Percentiles rank a stretch among this genome's conserved stretches.
phyloP scores from a whole-genome alignment of 1,140 invertebrate species.

The Cydia pomonella region DNA sequence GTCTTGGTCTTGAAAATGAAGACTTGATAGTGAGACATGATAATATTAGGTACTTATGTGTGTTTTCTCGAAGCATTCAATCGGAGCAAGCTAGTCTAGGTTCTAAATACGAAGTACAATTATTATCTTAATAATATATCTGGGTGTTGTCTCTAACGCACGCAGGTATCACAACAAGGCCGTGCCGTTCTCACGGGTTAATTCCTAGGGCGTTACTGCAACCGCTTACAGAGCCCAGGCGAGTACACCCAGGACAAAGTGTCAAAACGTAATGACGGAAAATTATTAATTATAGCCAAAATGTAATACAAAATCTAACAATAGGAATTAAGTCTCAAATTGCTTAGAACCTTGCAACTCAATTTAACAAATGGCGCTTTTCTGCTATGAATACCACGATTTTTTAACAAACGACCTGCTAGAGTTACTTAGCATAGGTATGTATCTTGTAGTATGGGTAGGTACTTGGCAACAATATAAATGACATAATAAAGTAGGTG shows the following conservation, averaged over 20 bases:
- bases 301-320: too few relatives aligned
- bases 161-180: slow-evolving; percentile 51
- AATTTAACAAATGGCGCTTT: too few relatives aligned
- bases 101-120: slow-evolving; percentile 9
- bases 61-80: slow-evolving; percentile 4
- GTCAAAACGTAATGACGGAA: too few relatives aligned
- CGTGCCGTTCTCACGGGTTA: slow-evolving; percentile 60
- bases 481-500: too few relatives aligned
- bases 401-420: too few relatives aligned
- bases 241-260: background rate
- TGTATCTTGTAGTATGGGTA: too few relatives aligned
- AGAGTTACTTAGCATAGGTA: too few relatives aligned
- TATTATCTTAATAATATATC: slow-evolving; percentile 20
- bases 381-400: too few relatives aligned
- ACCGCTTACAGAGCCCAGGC: background rate
- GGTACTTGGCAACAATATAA: too few relatives aligned
- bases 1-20: background rate
- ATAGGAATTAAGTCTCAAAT: too few relatives aligned
- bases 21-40: background rate
- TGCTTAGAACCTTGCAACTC: too few relatives aligned
- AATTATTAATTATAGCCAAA: too few relatives aligned
- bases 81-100: background rate
- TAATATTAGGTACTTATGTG: background rate
- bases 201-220: slow-evolving; percentile 1
- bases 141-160: slow-evolving; percentile 15